phyloP scores from a whole-genome alignment of 1,140 invertebrate genomes.

The Brachionus paranguensis region DNA sequence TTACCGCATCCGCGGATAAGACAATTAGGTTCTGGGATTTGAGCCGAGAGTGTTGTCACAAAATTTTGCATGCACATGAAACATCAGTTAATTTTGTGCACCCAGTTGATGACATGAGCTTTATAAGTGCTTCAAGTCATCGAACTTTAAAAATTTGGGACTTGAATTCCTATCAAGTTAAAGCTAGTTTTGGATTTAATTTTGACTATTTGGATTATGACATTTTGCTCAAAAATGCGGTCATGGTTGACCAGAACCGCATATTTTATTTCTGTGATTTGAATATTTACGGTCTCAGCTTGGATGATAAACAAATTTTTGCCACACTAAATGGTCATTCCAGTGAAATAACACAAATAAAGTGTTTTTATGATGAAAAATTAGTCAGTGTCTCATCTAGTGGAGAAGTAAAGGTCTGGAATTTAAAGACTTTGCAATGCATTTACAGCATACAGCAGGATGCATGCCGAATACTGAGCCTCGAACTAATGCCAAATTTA shows the following conservation, averaged over 20 bases:
- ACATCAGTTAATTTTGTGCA: not conserved
- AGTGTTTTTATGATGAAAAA: not conserved
- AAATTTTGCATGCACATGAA: not conserved
- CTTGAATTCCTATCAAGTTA: not conserved
- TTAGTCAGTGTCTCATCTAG: not conserved
- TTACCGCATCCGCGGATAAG: not conserved
- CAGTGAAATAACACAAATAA: not conserved
- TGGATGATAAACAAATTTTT: not conserved
- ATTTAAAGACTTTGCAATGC: not conserved
- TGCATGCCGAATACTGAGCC: not conserved
- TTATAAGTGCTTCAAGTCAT: not conserved
- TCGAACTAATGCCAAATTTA: not conserved
- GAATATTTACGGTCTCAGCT: not conserved
- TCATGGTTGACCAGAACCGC: not conserved
- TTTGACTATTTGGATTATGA: not conserved
- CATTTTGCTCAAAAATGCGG: not conserved
- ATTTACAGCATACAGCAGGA: not conserved
- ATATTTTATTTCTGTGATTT: not conserved
- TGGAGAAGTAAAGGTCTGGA: not conserved
- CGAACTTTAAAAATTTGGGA: constrained; percentile 12
- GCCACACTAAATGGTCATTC: not conserved
- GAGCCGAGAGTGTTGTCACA: not conserved
- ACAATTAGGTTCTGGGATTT: constrained; percentile 25
- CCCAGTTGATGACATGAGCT: not conserved
- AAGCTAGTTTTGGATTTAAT: not conserved